Evolutionary conservation across 2,888 invertebrate species (phyloP).

Genomic region (Pelosia muscerda): DNA sequence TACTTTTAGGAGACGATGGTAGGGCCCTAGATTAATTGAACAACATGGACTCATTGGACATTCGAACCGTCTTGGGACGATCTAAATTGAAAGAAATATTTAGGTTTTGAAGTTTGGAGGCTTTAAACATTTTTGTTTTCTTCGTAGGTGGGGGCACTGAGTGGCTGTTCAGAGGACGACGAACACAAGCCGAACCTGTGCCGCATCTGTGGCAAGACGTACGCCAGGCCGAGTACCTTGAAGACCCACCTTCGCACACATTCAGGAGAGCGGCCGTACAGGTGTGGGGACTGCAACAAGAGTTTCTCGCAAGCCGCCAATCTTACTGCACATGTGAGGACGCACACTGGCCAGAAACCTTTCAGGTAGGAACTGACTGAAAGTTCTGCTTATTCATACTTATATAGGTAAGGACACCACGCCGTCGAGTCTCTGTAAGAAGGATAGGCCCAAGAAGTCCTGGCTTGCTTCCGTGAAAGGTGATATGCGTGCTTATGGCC

Average conservation of each 20-base stretch:
- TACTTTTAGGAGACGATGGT: no score
- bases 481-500: no score
- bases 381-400: not conserved
- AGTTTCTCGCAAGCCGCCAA: conserved; percentile 99
- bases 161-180: conserved; percentile 90
- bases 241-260: conserved; percentile 99
- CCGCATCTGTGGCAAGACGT: conserved; percentile 98
- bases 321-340: conserved; percentile 97
- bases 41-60: no score
- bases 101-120: no score
- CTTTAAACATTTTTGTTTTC: not conserved
- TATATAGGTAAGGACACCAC: no score
- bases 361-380: conserved; percentile 86
- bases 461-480: no score
- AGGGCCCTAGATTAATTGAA: no score
- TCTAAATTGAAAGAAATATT: no score
- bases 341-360: conserved; percentile 99
- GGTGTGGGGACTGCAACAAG: conserved; percentile 97
- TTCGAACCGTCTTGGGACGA: no score
- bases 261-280: conserved; percentile 96
- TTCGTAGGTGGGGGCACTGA: conserved; percentile 79
- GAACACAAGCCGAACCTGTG: conserved; percentile 95
- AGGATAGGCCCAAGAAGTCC: no score
- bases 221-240: conserved; percentile 97
- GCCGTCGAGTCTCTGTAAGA: no score